phyloP scores from a whole-genome alignment of 2,797 vertebrate genomes.

The Okamejei kenojei region DNA sequence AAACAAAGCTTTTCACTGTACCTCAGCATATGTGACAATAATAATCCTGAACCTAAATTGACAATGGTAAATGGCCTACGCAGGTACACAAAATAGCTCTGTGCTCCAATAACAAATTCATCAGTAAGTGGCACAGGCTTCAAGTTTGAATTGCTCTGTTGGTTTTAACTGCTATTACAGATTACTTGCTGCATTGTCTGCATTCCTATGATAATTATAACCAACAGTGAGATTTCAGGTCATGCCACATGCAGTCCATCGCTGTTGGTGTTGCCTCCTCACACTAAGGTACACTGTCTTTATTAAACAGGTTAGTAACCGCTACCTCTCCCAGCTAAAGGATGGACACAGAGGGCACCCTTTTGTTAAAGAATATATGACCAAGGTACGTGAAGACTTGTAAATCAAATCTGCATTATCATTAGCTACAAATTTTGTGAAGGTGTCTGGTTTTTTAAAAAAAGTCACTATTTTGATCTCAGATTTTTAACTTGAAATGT shows the following conservation, averaged over 20 bases:
- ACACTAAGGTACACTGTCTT: constrained; percentile 39
- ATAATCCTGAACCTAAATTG: not conserved
- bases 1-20: too few relatives aligned
- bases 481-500: not conserved
- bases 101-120: not conserved
- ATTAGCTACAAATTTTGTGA: not conserved
- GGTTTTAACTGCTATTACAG: not conserved
- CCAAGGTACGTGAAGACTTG: constrained; percentile 66
- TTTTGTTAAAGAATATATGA: constrained; percentile 84
- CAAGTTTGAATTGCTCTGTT: not conserved
- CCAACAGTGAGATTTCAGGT: not conserved
- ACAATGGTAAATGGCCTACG: not conserved
- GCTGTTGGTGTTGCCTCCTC: not conserved
- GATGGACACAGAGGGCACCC: constrained; percentile 83
- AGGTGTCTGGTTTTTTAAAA: not conserved
- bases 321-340: constrained; percentile 90
- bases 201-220: too few relatives aligned
- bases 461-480: not conserved
- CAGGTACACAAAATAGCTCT: not conserved
- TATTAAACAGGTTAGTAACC: constrained; percentile 76
- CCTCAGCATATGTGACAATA: too few relatives aligned
- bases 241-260: not conserved
- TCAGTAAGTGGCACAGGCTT: not conserved
- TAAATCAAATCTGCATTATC: not conserved
- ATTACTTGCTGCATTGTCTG: not conserved